Percentiles rank a stretch among this genome's conserved stretches.
phyloP scores from a whole-genome alignment of 1,140 invertebrate genomes.

The Cherax quadricarinatus region DNA sequence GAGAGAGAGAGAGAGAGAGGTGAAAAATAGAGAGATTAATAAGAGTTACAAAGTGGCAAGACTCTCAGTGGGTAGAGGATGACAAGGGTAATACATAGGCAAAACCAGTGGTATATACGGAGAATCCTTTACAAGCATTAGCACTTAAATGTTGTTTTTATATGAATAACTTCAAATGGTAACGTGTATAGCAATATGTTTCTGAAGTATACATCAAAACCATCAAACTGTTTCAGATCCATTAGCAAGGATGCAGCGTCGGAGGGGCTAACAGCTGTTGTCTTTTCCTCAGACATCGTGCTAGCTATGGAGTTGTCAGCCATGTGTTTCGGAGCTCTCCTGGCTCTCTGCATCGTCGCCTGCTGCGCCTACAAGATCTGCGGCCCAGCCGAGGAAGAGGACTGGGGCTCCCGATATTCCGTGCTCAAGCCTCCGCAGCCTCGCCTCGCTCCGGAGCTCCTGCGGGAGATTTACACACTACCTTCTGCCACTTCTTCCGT shows the following conservation, averaged over 20 bases:
- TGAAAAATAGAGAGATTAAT: not conserved
- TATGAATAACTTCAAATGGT: too few species aligned
- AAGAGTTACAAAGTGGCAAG: not conserved
- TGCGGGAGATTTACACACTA: conserved; percentile 58
- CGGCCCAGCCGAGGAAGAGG: conserved; percentile 56
- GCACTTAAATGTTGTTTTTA: not conserved
- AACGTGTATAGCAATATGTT: too few species aligned
- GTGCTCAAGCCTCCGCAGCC: conserved; percentile 45
- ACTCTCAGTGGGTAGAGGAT: too few species aligned
- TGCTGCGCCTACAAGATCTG: conserved; percentile 64
- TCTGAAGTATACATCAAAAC: too few species aligned
- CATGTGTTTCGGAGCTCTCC: conserved; percentile 57
- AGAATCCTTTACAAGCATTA: too few species aligned
- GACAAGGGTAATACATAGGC: too few species aligned
- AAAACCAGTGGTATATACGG: too few species aligned
- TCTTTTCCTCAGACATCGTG: conserved; percentile 47
- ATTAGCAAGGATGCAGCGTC: too few species aligned
- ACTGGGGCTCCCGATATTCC: conserved; percentile 53
- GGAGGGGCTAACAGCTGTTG: too few species aligned
- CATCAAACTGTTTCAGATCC: too few species aligned
- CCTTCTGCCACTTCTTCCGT: conserved; percentile 31
- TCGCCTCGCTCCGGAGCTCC: conserved; percentile 50
- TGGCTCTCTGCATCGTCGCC: conserved; percentile 55
- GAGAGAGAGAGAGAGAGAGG: not conserved
- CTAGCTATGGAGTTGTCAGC: conserved; percentile 55